Evolutionary conservation across 1,140 invertebrate genomes (phyloP).

Genomic region (Panonychus citri): DNA sequence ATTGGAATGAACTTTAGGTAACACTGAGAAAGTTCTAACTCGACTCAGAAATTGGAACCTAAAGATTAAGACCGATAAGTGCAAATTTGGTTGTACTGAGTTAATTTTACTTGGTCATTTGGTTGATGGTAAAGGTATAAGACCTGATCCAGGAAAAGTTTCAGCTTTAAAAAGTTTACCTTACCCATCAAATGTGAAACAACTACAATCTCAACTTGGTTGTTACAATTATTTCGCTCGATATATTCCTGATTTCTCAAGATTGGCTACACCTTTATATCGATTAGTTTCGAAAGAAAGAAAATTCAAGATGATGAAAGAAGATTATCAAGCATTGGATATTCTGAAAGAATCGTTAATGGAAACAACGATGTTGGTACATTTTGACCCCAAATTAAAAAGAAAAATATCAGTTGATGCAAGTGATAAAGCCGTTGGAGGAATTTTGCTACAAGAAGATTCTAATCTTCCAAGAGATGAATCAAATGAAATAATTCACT

Average conservation of each 20-base stretch:
- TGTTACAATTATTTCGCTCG: no score
- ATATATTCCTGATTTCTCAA: conserved; percentile 13
- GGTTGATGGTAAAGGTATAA: conserved; percentile 17
- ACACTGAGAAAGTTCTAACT: conserved; percentile 15
- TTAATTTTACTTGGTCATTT: conserved; percentile 20
- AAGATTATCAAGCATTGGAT: neutral
- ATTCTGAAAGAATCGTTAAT: conserved; percentile 13
- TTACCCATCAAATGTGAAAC: conserved; percentile 16
- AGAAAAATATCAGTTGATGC: neutral
- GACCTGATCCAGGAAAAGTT: conserved; percentile 19
- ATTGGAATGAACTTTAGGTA: conserved; percentile 13
- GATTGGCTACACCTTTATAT: conserved; percentile 19
- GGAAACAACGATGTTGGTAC: no score
- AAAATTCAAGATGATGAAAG: neutral
- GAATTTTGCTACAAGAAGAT: no score
- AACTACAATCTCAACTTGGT: conserved; percentile 25
- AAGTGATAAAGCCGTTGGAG: neutral
- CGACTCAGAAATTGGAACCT: conserved; percentile 13
- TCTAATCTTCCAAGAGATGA: no score
- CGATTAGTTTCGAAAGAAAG: conserved; percentile 11
- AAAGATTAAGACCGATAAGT: conserved; percentile 20
- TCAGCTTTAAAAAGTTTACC: conserved; percentile 15
- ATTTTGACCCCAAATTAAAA: neutral
- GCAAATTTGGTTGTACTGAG: conserved; percentile 16
- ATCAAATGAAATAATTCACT: no score